Evolutionary conservation across 2,113 vertebrate species (phyloP), one percentile per base, ranked within the genome.

Genomic region (Erythrolamprus reginae): DNA sequence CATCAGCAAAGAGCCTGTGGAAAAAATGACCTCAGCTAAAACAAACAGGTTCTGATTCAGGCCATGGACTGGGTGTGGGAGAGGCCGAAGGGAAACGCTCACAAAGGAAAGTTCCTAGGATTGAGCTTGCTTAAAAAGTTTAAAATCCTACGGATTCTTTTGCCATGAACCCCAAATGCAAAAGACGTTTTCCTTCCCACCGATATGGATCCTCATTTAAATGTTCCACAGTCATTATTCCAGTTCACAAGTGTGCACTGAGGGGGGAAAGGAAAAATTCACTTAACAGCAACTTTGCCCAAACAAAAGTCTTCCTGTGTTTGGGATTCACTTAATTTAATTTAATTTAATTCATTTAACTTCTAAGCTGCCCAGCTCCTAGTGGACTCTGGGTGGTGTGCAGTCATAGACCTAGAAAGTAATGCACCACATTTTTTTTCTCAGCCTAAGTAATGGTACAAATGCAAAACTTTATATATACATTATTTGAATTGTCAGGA

Each of bases 1-100:
- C 56, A 24, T 88, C 4, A 48, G 28, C 70, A 58, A 70, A 50
- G n/a, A 38, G 52, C n/a, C 23, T 88, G 86, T 84, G 90, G 90
- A 91, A 91, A 88, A 91, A 88, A 50, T 88, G 23, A 84, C 45
- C 12, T 91, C 53, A 91, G 77, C 86, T 84, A 91, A 91, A 91
- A 58, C 53, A 91, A 88, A 88, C 86, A 91, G 38, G 38, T 42
- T 42, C 70, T 51, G 77, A 88, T 84, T 53, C 48, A 86, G 83
- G 55, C 47, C 47, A 52, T 50, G 50, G 50, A 77, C 17, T 51
- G 70, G 70, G 77, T 88, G 86, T 84, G 90, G 86, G 86, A 91
- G 53, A 88, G n/a, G 21, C 45, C 26, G 8, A 47, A 45, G 84
- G 47, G 56, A 51, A 90, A 86, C 2, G 7, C 8, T 84, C 17